These are phyloP conservation scores for Anadara kagoshimensis DNA, from an alignment of 1,140 invertebrate species.

Conservation along the genomic window DNA sequence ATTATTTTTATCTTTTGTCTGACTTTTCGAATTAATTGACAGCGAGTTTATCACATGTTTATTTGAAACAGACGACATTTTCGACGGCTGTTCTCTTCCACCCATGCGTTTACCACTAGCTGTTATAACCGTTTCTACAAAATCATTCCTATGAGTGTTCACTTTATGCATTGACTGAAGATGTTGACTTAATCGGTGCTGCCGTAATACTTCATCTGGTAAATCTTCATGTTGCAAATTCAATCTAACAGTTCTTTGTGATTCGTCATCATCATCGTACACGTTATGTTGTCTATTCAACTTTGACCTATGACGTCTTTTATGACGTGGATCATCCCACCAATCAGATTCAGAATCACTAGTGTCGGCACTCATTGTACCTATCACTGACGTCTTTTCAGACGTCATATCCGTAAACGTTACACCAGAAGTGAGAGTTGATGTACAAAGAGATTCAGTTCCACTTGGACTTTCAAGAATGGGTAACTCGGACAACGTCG, in stretches of 20 bases:
- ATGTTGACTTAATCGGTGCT: constrained; percentile 35
- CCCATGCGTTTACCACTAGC: constrained; percentile 28
- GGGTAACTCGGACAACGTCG: neutral
- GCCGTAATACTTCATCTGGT: constrained; percentile 27
- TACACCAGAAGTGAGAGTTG: constrained; percentile 24
- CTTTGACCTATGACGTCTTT: constrained; percentile 3
- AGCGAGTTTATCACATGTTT: neutral
- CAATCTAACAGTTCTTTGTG: constrained; percentile 19
- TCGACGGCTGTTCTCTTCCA: constrained; percentile 25
- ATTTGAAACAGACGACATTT: constrained; percentile 12
- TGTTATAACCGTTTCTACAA: constrained; percentile 33
- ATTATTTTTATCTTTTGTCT: constrained; percentile 4
- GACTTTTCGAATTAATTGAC: neutral
- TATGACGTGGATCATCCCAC: constrained; percentile 27
- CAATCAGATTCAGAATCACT: constrained; percentile 39
- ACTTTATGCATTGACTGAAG: constrained; percentile 32
- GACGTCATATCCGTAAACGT: constrained; percentile 22
- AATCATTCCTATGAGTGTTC: constrained; percentile 20
- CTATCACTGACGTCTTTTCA: constrained; percentile 33
- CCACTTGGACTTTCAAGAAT: constrained; percentile 24
- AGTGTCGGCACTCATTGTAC: constrained; percentile 23
- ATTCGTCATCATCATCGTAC: constrained; percentile 15
- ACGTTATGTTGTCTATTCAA: neutral
- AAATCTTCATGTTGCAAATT: constrained; percentile 40
- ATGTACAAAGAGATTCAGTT: constrained; percentile 31